phyloP scores from a whole-genome alignment of 2,888 invertebrate species.

The Pyrrhosoma nymphula region DNA sequence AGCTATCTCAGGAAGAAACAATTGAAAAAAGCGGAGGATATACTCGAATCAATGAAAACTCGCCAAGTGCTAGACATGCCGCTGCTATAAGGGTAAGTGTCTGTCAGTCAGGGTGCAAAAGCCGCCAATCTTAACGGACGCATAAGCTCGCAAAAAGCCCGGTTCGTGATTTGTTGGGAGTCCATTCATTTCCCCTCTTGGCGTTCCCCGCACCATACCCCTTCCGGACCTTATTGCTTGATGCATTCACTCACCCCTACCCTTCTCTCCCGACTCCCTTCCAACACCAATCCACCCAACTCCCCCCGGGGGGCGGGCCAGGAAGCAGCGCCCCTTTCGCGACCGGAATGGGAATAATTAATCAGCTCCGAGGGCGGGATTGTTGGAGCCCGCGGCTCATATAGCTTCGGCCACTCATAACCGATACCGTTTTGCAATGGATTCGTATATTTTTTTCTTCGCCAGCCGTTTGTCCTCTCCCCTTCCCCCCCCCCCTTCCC shows the following conservation, averaged over 20 bases:
- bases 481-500: no score
- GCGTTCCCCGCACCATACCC: no score
- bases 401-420: neutral
- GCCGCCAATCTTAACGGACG: neutral
- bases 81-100: neutral
- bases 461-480: no score
- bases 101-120: neutral
- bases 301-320: neutral
- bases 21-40: neutral
- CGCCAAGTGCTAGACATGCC: neutral
- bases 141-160: neutral
- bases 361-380: neutral
- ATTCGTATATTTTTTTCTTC: neutral
- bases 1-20: neutral
- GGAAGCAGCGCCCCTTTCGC: neutral
- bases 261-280: no score
- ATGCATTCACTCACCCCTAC: no score
- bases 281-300: neutral
- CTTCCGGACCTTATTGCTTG: no score
- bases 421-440: neutral
- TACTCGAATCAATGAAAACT: neutral
- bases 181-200: neutral
- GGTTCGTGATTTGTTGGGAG: neutral
- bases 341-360: slow-evolving; percentile 12
- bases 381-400: neutral